phyloP scores from a whole-genome alignment of 2,113 vertebrate genomes.

The Pituophis catenifer region DNA sequence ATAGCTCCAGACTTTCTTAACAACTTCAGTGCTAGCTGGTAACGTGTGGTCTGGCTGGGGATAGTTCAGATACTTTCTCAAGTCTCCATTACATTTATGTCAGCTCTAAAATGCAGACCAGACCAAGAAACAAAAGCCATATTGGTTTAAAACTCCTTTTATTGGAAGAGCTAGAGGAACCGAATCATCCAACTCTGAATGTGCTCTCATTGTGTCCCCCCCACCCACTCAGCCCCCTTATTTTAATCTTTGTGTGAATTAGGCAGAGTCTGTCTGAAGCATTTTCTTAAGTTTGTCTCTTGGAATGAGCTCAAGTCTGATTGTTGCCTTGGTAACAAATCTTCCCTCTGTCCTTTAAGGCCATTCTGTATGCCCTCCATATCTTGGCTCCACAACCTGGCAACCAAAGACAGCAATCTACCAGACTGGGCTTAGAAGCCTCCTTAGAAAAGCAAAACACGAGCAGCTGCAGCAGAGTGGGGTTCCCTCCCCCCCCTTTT shows the following conservation, averaged over 20 bases:
- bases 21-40: neutral
- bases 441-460: neutral
- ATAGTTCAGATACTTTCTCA: neutral
- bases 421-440: neutral
- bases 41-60: neutral
- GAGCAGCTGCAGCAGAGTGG: neutral
- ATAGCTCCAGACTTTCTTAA: neutral
- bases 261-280: neutral
- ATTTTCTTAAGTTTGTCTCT: neutral
- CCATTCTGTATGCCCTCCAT: neutral
- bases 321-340: neutral
- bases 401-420: neutral
- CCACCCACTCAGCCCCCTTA: neutral
- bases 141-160: neutral
- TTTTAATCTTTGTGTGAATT: neutral
- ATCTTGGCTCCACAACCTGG: neutral
- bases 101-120: neutral
- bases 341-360: neutral
- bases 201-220: neutral
- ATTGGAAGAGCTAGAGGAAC: neutral
- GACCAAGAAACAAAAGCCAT: neutral
- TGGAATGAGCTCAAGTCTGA: neutral
- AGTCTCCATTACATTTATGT: neutral
- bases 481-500: no score
- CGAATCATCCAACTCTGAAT: neutral